These are phyloP conservation scores for Mormyrus iriodes DNA, from an alignment of 2,113 vertebrate species.

Conservation along the genomic window DNA sequence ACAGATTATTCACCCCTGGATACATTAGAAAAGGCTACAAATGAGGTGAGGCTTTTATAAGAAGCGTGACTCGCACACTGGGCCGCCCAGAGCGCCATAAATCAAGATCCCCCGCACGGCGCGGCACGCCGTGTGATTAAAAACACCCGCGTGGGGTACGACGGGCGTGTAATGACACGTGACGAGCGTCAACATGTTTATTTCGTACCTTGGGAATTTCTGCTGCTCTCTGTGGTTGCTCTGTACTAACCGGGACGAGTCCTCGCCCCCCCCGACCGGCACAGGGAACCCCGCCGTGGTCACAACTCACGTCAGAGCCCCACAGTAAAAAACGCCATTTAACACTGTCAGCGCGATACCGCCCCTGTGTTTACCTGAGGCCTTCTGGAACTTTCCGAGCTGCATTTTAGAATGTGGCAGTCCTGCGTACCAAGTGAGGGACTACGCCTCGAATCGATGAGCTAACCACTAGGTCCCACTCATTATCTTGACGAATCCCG, in stretches of 20 bases:
- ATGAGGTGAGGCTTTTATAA: conserved; percentile 1
- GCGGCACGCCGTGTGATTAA: neutral
- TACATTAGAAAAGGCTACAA: conserved; percentile 16
- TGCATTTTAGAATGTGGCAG: neutral
- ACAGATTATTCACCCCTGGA: neutral
- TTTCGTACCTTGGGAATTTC: neutral
- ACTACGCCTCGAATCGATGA: neutral
- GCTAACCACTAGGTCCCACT: neutral
- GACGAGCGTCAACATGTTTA: neutral
- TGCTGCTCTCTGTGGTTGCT: neutral
- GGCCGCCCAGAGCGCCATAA: neutral
- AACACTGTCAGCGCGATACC: neutral
- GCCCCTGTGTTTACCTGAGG: neutral
- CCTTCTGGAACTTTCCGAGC: neutral
- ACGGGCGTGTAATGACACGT: neutral
- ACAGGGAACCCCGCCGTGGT: neutral
- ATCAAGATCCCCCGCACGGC: neutral
- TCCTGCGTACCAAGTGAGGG: neutral
- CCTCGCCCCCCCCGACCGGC: neutral
- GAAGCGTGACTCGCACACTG: neutral
- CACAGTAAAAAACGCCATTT: neutral
- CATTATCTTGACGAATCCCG: neutral
- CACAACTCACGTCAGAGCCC: neutral
- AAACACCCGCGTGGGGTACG: neutral
- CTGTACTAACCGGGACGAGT: neutral